Conservation (phyloP, 2,113 vertebrate species). For the Halichoerus grypus region DNA sequence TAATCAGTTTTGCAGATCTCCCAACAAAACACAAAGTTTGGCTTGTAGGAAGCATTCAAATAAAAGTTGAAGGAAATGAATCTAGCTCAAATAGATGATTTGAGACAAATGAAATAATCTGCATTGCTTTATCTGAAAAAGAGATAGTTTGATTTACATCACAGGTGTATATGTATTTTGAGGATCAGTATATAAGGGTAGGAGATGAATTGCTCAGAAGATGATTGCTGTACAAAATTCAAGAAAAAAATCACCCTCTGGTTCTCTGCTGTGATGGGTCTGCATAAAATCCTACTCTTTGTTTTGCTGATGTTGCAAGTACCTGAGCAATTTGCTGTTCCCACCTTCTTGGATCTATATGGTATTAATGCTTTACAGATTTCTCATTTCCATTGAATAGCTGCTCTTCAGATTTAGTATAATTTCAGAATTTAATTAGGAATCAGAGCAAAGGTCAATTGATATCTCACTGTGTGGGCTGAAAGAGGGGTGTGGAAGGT, state of each 20-base stretch:
- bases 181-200: background rate
- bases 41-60: background rate
- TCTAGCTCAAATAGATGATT: background rate
- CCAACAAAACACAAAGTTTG: background rate
- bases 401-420: constrained; percentile 39
- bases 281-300: background rate
- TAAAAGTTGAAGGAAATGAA: constrained; percentile 60
- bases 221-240: constrained; percentile 3
- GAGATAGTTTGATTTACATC: constrained; percentile 39
- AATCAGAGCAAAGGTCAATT: constrained; percentile 59
- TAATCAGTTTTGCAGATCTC: constrained; percentile 25
- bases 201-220: background rate
- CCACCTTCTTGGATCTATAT: background rate
- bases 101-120: constrained; percentile 40
- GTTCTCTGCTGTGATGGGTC: background rate
- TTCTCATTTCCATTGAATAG: constrained; percentile 42
- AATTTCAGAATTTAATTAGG: constrained; percentile 60
- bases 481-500: background rate
- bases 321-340: background rate
- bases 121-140: constrained; percentile 9
- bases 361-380: constrained; percentile 11
- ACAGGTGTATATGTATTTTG: background rate
- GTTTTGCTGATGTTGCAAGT: constrained; percentile 49
- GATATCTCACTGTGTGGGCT: background rate
- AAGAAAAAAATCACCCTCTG: background rate